Base-by-base conservation (phyloP, 2,888 invertebrate genomes). In the Agriopis marginaria region DNA sequence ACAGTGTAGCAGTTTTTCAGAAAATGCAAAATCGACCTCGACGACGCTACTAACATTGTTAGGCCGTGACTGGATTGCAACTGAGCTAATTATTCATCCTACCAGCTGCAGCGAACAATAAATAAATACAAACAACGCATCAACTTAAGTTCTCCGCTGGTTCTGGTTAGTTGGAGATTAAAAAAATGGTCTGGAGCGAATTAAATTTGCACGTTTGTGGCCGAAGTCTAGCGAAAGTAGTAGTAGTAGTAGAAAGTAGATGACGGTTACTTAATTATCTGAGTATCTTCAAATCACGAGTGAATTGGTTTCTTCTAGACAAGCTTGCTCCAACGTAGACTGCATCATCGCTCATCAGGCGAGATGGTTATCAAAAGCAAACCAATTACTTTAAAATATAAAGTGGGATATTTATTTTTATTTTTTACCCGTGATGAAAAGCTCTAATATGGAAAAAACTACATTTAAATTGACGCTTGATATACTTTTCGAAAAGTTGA, bases 21-120 rank as follows among this genome's bases (percentile, higher is more conserved):
- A 11, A 50, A 32, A 53, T 39, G n/a, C 49, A 49, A 69, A 62
- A 62, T 65, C 65, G 56, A 69, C 69, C 53, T 1, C n/a, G 12
- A 14, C 50, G 65, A 39, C n/a, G n/a, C 44, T 7, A 10, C 51
- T 69, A 69, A 69, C 51, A 56, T 69, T 69, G 60, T 69, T 64
- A 64, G 69, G 59, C 66, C 68, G 75, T 74, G 77, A 75, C 76
- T 76, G 64, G 77, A 68, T 75, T 73, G 72, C 77, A 77, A 79
- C 78, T 77, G 73, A 78, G 74, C 75, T 79, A 79, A 82, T 82
- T 82, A 82, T 79, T 79, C 78, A 79, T 77, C 77, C 70, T 73
- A 74, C 68, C 74, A 71, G 68, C 75, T 68, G 66, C 73, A 75
- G 63, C 59, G 67, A 68, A 70, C 66, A 59, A 73, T 70, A 76